phyloP scores from a whole-genome alignment of 2,797 vertebrate species.

The Megaceryle alcyon region DNA sequence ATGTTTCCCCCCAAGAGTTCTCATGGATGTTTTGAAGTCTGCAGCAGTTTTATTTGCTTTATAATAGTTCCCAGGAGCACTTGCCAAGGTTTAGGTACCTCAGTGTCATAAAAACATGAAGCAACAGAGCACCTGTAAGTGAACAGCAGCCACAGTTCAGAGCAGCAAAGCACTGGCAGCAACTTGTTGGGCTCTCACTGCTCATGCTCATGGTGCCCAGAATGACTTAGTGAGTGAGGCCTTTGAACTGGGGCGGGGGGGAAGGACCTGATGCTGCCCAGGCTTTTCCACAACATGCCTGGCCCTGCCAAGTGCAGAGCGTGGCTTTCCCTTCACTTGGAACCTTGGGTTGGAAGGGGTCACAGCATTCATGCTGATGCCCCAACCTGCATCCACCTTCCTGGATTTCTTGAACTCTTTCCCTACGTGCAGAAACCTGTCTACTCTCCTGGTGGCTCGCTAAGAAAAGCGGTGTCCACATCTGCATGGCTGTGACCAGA shows the following conservation, averaged over 20 bases:
- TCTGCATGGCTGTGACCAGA: background rate
- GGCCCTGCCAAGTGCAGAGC: background rate
- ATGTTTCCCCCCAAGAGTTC: background rate
- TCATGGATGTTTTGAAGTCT: background rate
- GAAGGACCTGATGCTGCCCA: background rate
- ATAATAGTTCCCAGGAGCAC: background rate
- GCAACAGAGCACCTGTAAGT: background rate
- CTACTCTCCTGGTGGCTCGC: background rate
- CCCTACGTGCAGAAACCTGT: background rate
- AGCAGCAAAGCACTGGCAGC: background rate
- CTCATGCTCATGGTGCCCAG: background rate
- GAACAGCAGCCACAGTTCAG: background rate
- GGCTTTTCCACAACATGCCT: slow-evolving; percentile 9
- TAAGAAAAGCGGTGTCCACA: background rate
- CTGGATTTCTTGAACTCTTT: background rate
- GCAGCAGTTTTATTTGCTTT: slow-evolving; percentile 3
- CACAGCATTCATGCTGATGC: background rate
- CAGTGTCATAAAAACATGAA: slow-evolving; percentile 11
- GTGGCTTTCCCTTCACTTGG: background rate
- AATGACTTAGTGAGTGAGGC: background rate
- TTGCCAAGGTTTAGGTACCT: background rate
- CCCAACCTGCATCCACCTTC: background rate
- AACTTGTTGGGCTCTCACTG: background rate
- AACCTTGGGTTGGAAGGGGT: background rate
- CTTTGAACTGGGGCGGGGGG: slow-evolving; percentile 15